Percentiles rank a stretch among this genome's conserved stretches.
Conservation (phyloP, 2,888 invertebrate species). For the Melitaea athalia region DNA sequence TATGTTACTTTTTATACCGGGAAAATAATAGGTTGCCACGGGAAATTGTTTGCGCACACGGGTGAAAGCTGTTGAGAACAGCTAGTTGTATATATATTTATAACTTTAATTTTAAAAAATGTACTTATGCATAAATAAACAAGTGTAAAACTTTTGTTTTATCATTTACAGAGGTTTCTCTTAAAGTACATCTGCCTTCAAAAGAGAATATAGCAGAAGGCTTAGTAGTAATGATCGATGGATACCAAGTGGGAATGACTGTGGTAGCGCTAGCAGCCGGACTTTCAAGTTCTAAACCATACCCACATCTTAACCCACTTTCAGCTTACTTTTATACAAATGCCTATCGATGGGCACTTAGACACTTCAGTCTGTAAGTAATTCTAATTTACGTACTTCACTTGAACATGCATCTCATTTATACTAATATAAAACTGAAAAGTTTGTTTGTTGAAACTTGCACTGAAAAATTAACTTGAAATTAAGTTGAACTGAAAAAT, state of each 20-base stretch:
- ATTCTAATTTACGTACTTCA: neutral
- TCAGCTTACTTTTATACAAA: conserved; percentile 60
- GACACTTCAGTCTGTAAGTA: conserved; percentile 63
- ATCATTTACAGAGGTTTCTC: conserved; percentile 43
- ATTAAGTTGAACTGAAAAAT: no score
- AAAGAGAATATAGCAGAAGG: conserved; percentile 48
- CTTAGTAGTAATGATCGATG: conserved; percentile 54
- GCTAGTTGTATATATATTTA: no score
- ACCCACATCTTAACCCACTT: conserved; percentile 53
- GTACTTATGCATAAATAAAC: no score
- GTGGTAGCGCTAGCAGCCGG: conserved; percentile 53
- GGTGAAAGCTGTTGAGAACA: no score
- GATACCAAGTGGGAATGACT: conserved; percentile 56
- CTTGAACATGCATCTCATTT: neutral
- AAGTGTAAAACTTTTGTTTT: neutral
- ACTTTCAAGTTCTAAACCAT: conserved; percentile 43
- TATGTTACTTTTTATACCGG: no score
- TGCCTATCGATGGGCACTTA: conserved; percentile 59
- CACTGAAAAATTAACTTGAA: no score
- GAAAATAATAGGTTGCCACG: no score
- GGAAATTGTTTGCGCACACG: no score
- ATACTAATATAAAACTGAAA: neutral
- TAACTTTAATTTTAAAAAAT: no score
- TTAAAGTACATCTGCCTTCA: conserved; percentile 41
- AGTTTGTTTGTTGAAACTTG: neutral